These are phyloP conservation scores for Poeciliopsis turneri DNA, from an alignment of 2,797 vertebrate genomes.

Conservation along the genomic window DNA sequence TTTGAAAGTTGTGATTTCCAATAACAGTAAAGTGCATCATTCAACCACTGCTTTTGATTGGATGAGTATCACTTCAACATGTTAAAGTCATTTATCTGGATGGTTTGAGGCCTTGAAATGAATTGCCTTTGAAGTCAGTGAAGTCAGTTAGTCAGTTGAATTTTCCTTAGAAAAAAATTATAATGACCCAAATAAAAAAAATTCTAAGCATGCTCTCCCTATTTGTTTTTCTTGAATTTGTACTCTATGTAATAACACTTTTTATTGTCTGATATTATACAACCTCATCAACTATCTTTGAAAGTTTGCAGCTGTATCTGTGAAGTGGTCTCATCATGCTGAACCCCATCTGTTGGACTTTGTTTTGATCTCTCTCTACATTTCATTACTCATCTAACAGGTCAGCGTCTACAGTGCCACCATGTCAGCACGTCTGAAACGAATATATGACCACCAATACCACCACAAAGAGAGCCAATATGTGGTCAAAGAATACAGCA, in stretches of 20 bases:
- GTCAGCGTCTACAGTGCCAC: constrained; percentile 60
- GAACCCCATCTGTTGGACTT: constrained; percentile 6
- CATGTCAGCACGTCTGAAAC: constrained; percentile 70
- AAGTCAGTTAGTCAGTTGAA: background rate
- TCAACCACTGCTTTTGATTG: background rate
- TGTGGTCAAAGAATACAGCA: constrained; percentile 80
- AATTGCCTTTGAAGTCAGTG: background rate
- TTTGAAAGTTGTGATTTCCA: background rate
- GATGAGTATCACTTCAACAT: background rate
- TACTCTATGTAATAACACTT: background rate
- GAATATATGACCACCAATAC: constrained; percentile 68
- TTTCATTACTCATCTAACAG: constrained; percentile 63
- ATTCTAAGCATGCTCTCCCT: background rate
- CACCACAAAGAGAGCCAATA: constrained; percentile 75
- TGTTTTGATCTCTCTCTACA: constrained; percentile 34
- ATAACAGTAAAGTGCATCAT: background rate
- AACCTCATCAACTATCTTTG: background rate
- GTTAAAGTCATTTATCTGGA: background rate
- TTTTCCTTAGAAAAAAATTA: background rate
- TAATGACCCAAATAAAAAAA: background rate
- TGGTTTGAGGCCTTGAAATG: background rate
- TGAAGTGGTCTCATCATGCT: constrained; percentile 11
- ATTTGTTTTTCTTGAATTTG: background rate
- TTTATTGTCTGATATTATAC: background rate
- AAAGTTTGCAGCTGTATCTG: background rate